A percentile compares a stretch with the other conserved stretches of the same genome.
Evolutionary conservation across 37 sponge, comb jelly and placozoan genomes (phyloP).

Genomic region (Hormiphora californensis): DNA sequence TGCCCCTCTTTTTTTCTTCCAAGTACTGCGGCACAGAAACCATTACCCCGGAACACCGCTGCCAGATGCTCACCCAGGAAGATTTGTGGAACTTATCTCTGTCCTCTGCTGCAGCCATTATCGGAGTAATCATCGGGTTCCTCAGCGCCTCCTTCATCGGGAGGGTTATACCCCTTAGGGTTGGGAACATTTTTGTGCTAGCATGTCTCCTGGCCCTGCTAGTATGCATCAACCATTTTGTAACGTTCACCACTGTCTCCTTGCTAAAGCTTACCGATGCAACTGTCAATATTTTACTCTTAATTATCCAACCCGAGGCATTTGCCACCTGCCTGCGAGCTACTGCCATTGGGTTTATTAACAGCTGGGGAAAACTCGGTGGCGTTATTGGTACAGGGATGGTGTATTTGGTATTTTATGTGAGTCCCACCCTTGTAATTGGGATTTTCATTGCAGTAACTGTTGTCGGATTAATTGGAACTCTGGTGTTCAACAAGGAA

Average conservation of each 20-base stretch:
- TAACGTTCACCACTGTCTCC: neutral
- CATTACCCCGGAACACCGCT: neutral
- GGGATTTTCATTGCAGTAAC: neutral
- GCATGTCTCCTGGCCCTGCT: neutral
- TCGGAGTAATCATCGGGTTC: neutral
- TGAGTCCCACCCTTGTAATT: neutral
- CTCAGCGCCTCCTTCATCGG: neutral
- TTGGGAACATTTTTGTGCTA: neutral
- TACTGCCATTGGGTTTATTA: slow-evolving; percentile 3
- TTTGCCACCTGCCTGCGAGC: neutral
- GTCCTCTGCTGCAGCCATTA: neutral
- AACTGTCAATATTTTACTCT: neutral
- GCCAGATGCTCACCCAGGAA: neutral
- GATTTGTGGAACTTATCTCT: neutral
- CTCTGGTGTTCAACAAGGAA: neutral
- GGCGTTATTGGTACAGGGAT: slow-evolving; percentile 5
- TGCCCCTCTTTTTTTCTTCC: neutral
- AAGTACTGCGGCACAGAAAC: neutral
- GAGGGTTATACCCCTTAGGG: neutral
- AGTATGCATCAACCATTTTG: neutral
- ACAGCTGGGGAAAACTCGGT: neutral
- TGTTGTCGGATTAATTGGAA: neutral
- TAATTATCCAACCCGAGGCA: neutral
- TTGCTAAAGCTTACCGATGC: too few relatives aligned
- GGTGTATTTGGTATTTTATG: neutral